Evolutionary conservation across 2,797 vertebrate species (phyloP), one percentile per base, ranked within the genome.

Genomic region (Enteromius radiatus): DNA sequence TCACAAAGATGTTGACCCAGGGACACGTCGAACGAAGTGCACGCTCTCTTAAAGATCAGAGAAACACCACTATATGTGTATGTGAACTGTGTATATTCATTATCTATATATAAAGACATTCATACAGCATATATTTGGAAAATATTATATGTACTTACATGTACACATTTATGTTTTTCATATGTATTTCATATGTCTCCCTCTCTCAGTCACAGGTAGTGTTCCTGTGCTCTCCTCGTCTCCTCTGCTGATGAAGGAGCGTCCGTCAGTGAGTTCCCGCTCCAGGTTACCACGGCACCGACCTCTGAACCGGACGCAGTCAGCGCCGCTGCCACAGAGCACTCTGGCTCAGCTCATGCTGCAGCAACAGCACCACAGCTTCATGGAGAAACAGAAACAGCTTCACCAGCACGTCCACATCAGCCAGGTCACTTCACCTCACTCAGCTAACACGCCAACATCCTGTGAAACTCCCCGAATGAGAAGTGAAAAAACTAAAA

Each of bases 361-460:
- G 88, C 98, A 99, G 92, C 98, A 99, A 90, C 98, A 99, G 68
- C 98, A 99, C 92, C 98, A 99, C 91, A 96, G 98, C 80, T 99
- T 99, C 93, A 90, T 99, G 93, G 98, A 99, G 93, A 98, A 98
- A 86, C 98, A 99, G 93, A 99, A 99, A 92, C 97, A 97, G 84
- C 98, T 98, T 92, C 98, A 99, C 91, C 97, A 99, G 91, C 97
- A 99, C 92, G 90, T 98, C 90, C 98, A 99, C 88, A 96, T 99
- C 95, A 98, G 97, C 93, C 99, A 99, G 96, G 98, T 99, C 68
- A 23, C 31, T 11, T 49, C 64, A 80, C 36, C 11, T 61, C 26
- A 5, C 31, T 26, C 54, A 4, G 9, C 4, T 43, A 41, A 63
- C 36, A 43, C 71, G 8, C 17, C 38, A 41, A 17, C 15, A 17